These are phyloP conservation scores for Goniozus legneri DNA, from an alignment of 1,140 invertebrate genomes.

Conservation along the genomic window DNA sequence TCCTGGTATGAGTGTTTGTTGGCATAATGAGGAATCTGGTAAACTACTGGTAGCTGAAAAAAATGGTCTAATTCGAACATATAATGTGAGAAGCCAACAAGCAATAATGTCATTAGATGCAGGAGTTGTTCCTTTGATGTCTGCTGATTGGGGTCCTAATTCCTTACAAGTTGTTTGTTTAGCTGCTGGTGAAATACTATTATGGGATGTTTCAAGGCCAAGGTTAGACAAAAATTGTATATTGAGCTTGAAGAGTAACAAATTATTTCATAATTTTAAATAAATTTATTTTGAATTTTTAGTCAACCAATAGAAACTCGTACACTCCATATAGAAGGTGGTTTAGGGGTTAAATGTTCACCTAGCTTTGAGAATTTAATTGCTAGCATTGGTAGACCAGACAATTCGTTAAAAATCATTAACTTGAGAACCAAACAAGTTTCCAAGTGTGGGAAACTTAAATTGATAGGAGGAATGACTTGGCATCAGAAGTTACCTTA, in stretches of 20 bases:
- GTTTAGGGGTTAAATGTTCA: conserved; percentile 56
- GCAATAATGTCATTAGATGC: conserved; percentile 70
- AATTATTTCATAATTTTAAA: background rate
- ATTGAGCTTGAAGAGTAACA: background rate
- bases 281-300: conserved; percentile 24
- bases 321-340: conserved; percentile 59
- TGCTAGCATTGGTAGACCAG: conserved; percentile 60
- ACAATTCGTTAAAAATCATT: conserved; percentile 60
- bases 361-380: conserved; percentile 57
- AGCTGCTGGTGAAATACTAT: conserved; percentile 60
- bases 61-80: conserved; percentile 68
- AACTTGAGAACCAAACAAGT: conserved; percentile 57
- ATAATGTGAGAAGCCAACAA: conserved; percentile 66
- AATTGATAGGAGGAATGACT: conserved; percentile 58
- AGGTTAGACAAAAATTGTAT: conserved; percentile 43
- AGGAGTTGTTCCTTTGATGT: conserved; percentile 59
- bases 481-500: conserved; percentile 65
- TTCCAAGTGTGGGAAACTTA: conserved; percentile 53
- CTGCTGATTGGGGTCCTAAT: conserved; percentile 71
- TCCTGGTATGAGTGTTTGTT: conserved; percentile 66
- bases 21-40: conserved; percentile 67
- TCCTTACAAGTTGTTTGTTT: conserved; percentile 61
- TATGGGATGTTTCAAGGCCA: conserved; percentile 63
- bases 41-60: conserved; percentile 76
- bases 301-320: conserved; percentile 57